These are phyloP conservation scores for Tangara arthus DNA, from an alignment of 2,797 vertebrate genomes.

Conservation along the genomic window DNA sequence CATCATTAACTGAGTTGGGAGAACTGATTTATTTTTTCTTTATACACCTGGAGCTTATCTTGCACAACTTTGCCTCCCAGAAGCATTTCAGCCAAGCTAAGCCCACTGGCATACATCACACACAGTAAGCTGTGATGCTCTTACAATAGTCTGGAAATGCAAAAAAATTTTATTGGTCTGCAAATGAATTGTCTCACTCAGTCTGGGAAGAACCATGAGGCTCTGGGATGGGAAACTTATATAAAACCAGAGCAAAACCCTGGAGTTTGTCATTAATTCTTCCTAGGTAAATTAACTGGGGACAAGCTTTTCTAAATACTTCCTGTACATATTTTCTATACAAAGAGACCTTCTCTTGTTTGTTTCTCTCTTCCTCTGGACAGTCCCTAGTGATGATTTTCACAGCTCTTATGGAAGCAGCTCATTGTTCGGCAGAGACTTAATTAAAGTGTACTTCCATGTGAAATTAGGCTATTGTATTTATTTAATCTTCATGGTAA, in stretches of 20 bases:
- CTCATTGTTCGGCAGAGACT: slow-evolving; percentile 51
- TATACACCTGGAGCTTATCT: not conserved
- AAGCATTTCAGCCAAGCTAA: not conserved
- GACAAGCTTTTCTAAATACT: slow-evolving; percentile 18
- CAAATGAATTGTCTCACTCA: not conserved
- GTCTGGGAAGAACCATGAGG: not conserved
- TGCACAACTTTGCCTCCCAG: not conserved
- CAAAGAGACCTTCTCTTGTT: slow-evolving; percentile 53
- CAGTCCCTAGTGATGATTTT: slow-evolving; percentile 47
- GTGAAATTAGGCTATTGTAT: slow-evolving; percentile 62
- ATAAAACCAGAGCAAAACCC: not conserved
- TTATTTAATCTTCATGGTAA: slow-evolving; percentile 56
- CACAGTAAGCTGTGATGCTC: not conserved
- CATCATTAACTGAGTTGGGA: not conserved
- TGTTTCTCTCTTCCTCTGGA: slow-evolving; percentile 59
- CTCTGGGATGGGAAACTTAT: not conserved
- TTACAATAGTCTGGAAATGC: not conserved
- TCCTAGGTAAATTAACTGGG: slow-evolving; percentile 33
- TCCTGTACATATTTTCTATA: slow-evolving; percentile 50
- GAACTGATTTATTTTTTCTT: not conserved
- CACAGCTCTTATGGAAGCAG: slow-evolving; percentile 40
- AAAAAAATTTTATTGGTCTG: not conserved
- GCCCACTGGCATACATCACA: not conserved
- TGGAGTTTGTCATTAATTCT: slow-evolving; percentile 16
- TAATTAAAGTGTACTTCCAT: slow-evolving; percentile 65